Evolutionary conservation across 2,797 vertebrate genomes (phyloP), one percentile per base, ranked within the genome.

Genomic region (Spatula versicolor): DNA sequence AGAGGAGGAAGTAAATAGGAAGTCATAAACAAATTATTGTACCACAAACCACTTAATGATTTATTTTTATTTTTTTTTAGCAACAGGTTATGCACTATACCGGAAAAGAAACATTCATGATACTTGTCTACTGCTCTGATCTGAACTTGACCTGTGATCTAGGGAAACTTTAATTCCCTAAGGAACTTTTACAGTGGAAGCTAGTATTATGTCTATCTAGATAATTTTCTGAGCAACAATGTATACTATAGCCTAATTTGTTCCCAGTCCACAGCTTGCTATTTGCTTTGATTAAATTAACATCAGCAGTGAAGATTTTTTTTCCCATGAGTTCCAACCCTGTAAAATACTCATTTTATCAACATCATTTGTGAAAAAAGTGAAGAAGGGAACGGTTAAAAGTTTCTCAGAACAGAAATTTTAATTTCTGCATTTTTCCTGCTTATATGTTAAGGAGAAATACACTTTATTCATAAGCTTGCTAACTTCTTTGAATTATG

Each of bases 71-170:
- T 22, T 22, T 12, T 46, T 22, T 46, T 46, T 46, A 90, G 67
- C 73, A 92, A 71, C 14, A 55, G 13, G 2, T 85, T 89, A 62
- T 26, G 23, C 31, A 45, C 23, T 90, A 85, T 94, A 39, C 35
- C 54, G 56, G 86, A 76, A 82, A 94, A 80, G 12, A 95, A 88
- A 92, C 93, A 95, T 83, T 94, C 60, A 84, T 90, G 8, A 25
- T 52, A 84, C 93, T 92, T 95, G 14, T 60, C 71, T 88, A 48
- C 54, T 68, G 28, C 31, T 45, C 60, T 94, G 91, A 95, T 45
- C 60, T 93, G 91, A 95, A 86, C 58, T 95, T 86, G 52, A 77
- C 78, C 69, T 88, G 60, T 86, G 77, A 92, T 54, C 52, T 46
- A 75, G 79, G 54, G 26, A 96, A 83, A 64, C 23, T 56, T 28